Evolutionary conservation across 1,140 invertebrate species (phyloP).

Genomic region (Contarinia nasturtii): DNA sequence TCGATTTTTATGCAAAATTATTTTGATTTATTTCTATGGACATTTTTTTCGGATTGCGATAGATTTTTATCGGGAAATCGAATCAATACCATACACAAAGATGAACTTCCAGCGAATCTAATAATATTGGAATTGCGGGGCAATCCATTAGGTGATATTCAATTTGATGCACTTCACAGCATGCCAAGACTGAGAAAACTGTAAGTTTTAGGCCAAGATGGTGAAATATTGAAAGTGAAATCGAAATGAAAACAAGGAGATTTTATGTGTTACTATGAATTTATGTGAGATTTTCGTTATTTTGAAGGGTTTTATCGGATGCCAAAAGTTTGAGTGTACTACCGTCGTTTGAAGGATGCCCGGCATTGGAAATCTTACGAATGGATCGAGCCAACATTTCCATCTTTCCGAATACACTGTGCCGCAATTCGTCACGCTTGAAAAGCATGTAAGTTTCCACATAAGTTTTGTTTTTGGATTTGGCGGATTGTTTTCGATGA

Average conservation of each 20-base stretch:
- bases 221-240: no score
- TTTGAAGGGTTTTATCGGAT: slow-evolving; percentile 64
- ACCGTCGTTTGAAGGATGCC: slow-evolving; percentile 61
- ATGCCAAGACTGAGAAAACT: slow-evolving; percentile 45
- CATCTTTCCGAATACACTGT: slow-evolving; percentile 53
- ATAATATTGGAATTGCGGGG: slow-evolving; percentile 45
- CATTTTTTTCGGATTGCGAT: slow-evolving; percentile 12
- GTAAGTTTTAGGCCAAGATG: slow-evolving; percentile 33
- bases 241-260: no score
- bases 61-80: slow-evolving; percentile 30
- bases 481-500: slow-evolving; percentile 5
- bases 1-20: neutral
- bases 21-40: slow-evolving; percentile 2
- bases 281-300: no score
- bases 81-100: slow-evolving; percentile 38
- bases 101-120: slow-evolving; percentile 38
- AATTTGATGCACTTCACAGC: slow-evolving; percentile 40
- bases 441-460: slow-evolving; percentile 66
- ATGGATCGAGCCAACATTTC: slow-evolving; percentile 61
- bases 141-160: slow-evolving; percentile 45
- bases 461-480: neutral
- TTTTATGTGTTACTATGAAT: no score
- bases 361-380: slow-evolving; percentile 54
- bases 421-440: slow-evolving; percentile 51
- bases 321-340: slow-evolving; percentile 55